Percentiles rank a stretch among this genome's conserved stretches.
These are phyloP conservation scores for Rhinogobio ventralis DNA, from an alignment of 2,797 vertebrate species.

Conservation along the genomic window DNA sequence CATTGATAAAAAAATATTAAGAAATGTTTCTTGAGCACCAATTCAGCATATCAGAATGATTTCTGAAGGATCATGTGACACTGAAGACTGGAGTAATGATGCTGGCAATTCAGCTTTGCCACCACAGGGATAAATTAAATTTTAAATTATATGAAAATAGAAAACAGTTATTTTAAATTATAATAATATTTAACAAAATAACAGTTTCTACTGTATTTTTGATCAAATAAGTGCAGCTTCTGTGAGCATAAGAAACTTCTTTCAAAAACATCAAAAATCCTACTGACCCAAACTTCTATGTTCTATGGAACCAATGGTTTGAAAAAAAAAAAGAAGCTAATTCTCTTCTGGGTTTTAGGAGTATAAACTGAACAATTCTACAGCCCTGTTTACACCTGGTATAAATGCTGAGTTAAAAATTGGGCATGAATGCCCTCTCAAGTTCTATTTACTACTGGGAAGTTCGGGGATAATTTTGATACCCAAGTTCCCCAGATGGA, in stretches of 20 bases:
- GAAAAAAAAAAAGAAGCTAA: not conserved
- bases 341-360: not conserved
- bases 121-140: not conserved
- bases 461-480: too few species aligned
- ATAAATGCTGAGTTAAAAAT: too few species aligned
- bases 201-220: not conserved
- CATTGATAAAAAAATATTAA: not conserved
- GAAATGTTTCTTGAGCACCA: not conserved
- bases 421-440: too few species aligned
- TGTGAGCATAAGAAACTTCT: not conserved
- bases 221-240: not conserved
- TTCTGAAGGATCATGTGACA: not conserved
- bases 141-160: not conserved
- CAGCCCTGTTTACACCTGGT: too few species aligned
- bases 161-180: not conserved
- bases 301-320: not conserved
- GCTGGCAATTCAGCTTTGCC: not conserved
- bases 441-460: too few species aligned
- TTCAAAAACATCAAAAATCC: not conserved
- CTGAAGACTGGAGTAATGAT: not conserved
- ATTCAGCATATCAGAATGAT: not conserved
- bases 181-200: not conserved
- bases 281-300: not conserved
- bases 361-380: not conserved
- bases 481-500: too few species aligned